Evolutionary conservation across 2,113 vertebrate species (phyloP), one percentile per base, ranked within the genome.

Genomic region (Meriones unguiculatus): DNA sequence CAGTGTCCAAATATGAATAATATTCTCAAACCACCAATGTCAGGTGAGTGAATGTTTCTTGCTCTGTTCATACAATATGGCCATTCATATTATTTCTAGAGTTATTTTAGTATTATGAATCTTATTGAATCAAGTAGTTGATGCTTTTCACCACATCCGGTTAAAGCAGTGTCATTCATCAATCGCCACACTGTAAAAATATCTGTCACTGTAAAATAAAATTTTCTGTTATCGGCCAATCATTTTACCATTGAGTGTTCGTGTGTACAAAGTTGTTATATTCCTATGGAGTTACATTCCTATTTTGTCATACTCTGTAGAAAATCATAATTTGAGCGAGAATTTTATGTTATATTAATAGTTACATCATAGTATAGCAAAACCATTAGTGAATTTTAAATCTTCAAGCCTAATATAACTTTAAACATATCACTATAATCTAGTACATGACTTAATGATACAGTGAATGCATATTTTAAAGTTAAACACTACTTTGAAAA

Each of bases 1-100:
- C 38, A 32, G 41, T 92, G 69, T 67, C 82, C 82, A 87, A 28
- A 38, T 0, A 0, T 50, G 64, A 77, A 73, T 46, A 80, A 46
- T 13, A 69, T 7, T 82, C 6, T 28, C 50, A 4, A 3, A n/a
- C 6, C 18, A 30, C 4, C 22, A 50, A 10, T 15, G 22, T 57
- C 30, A 57, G 5, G 32, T 38, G 20, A n/a, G 54, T 62, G n/a
- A 38, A 62, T 25, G 13, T 57, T 62, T 5, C 20, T 84, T 1
- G 2, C 20, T 76, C 72, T 54, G n/a, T 17, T 2, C 7, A 41
- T 67, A 38, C 14, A 24, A 0, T 0, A 2, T 11, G 12, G 12
- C 0, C 76, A 57, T 17, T 35, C 30, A 59, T 35, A 76, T 72
- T 59, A n/a, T 30, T 54, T 18, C 15, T 7, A 12, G 13, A 89